A percentile compares a stretch with the other conserved stretches of the same genome.
phyloP scores from a whole-genome alignment of 2,113 vertebrate species.

The Reinhardtius hippoglossoides region DNA sequence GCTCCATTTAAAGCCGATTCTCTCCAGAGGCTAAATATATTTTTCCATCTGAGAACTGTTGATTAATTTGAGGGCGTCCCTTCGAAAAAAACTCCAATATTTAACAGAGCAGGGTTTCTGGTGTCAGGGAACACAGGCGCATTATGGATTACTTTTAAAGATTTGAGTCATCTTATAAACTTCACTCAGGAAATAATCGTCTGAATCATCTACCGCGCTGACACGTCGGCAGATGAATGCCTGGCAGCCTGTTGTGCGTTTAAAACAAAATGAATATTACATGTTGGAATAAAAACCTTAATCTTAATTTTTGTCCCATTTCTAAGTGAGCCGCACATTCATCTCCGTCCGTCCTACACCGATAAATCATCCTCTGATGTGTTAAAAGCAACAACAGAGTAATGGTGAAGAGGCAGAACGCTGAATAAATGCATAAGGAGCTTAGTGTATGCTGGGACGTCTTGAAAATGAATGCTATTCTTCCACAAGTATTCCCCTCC shows the following conservation, averaged over 20 bases:
- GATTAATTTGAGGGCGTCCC: slow-evolving; percentile 21
- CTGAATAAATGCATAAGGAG: slow-evolving; percentile 49
- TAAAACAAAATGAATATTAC: slow-evolving; percentile 18
- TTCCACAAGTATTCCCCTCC: slow-evolving; percentile 25
- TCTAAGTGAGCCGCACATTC: slow-evolving; percentile 37
- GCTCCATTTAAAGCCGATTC: slow-evolving; percentile 2
- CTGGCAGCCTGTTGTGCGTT: slow-evolving; percentile 8
- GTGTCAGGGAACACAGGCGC: not conserved
- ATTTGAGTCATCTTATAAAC: slow-evolving; percentile 35
- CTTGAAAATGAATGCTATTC: slow-evolving; percentile 34
- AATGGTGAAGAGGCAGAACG: slow-evolving; percentile 14
- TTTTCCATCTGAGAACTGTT: slow-evolving; percentile 22
- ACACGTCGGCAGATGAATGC: slow-evolving; percentile 2
- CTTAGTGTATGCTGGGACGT: slow-evolving; percentile 37
- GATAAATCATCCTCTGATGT: slow-evolving; percentile 43
- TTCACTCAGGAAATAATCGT: slow-evolving; percentile 29
- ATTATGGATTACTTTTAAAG: slow-evolving; percentile 35
- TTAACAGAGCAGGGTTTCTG: slow-evolving; percentile 7
- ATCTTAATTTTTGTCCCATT: slow-evolving; percentile 25
- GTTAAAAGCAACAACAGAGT: slow-evolving; percentile 49
- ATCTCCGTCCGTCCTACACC: slow-evolving; percentile 40
- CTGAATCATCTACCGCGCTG: slow-evolving; percentile 20
- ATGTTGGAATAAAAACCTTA: slow-evolving; percentile 33
- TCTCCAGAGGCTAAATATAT: slow-evolving; percentile 19
- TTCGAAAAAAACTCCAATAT: slow-evolving; percentile 24